Percentiles rank a stretch among this genome's conserved stretches.
These are phyloP conservation scores for Drosophila watanabei DNA, from an alignment of 1,140 invertebrate genomes.

Conservation along the genomic window DNA sequence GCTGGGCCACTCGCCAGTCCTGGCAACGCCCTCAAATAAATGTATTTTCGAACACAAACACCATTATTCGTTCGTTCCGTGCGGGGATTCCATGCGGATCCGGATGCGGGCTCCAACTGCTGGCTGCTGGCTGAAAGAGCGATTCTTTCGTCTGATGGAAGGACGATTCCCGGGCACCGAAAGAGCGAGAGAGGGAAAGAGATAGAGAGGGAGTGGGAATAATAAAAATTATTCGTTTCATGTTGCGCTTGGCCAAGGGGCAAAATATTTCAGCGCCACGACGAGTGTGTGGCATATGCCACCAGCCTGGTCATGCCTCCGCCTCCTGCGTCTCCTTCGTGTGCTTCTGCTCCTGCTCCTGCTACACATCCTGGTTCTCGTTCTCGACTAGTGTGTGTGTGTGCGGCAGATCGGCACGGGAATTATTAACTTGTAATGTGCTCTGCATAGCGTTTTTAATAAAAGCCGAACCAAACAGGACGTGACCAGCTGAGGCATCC, in stretches of 20 bases:
- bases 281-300: constrained; percentile 74
- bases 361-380: neutral
- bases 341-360: neutral
- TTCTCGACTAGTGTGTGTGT: constrained; percentile 21
- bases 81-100: constrained; percentile 44
- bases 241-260: constrained; percentile 69
- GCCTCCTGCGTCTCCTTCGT: neutral
- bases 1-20: neutral
- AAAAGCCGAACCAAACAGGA: constrained; percentile 73
- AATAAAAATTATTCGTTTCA: constrained; percentile 83
- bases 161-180: constrained; percentile 23
- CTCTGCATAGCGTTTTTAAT: constrained; percentile 84
- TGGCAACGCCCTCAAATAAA: constrained; percentile 76
- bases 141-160: constrained; percentile 32
- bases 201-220: constrained; percentile 46
- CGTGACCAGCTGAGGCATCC: constrained; percentile 68
- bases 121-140: constrained; percentile 17
- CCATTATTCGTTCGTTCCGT: constrained; percentile 68
- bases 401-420: constrained; percentile 61
- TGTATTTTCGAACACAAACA: constrained; percentile 81
- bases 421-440: constrained; percentile 85
- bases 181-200: neutral
- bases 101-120: constrained; percentile 17
- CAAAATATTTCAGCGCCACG: constrained; percentile 68
- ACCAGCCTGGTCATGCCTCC: constrained; percentile 48